A percentile compares a stretch with the other conserved stretches of the same genome.
These are phyloP conservation scores for Muscidifurax raptorellus DNA, from an alignment of 1,140 invertebrate species.

Conservation along the genomic window DNA sequence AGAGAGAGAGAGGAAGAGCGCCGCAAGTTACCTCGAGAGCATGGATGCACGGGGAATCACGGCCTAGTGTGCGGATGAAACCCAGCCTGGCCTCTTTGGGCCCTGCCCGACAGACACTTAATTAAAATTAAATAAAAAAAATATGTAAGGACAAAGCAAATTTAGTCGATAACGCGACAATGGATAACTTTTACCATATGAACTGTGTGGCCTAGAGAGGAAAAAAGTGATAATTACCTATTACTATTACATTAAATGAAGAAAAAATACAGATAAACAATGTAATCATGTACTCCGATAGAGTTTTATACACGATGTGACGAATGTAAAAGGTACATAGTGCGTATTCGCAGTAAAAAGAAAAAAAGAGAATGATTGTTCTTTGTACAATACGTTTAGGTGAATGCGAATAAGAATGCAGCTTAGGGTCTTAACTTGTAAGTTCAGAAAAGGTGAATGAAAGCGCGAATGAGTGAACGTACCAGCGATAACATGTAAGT, in stretches of 20 bases:
- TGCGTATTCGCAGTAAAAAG: constrained; percentile 59
- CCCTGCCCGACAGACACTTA: constrained; percentile 65
- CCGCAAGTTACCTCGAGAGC: constrained; percentile 54
- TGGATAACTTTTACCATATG: constrained; percentile 68
- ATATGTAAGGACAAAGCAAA: constrained; percentile 61
- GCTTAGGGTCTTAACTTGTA: constrained; percentile 72
- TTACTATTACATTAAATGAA: constrained; percentile 69
- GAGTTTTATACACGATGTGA: constrained; percentile 76
- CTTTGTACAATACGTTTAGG: constrained; percentile 76
- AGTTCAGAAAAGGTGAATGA: constrained; percentile 62
- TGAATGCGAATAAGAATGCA: constrained; percentile 73
- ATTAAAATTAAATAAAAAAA: constrained; percentile 48
- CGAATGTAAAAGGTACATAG: constrained; percentile 73
- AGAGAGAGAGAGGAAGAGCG: constrained; percentile 31
- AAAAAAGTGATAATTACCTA: constrained; percentile 74
- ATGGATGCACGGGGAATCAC: constrained; percentile 59
- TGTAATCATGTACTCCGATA: constrained; percentile 75
- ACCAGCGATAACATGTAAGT: constrained; percentile 49
- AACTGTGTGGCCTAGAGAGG: constrained; percentile 76
- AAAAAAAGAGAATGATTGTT: constrained; percentile 72
- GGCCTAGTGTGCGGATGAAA: constrained; percentile 74
- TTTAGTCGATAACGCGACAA: constrained; percentile 64
- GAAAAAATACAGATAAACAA: constrained; percentile 68
- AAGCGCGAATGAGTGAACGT: constrained; percentile 53
- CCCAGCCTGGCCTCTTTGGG: constrained; percentile 72